Percentiles rank a stretch among this genome's conserved stretches.
These are phyloP conservation scores for Nephotettix cincticeps DNA, from an alignment of 1,140 invertebrate genomes.

Conservation along the genomic window DNA sequence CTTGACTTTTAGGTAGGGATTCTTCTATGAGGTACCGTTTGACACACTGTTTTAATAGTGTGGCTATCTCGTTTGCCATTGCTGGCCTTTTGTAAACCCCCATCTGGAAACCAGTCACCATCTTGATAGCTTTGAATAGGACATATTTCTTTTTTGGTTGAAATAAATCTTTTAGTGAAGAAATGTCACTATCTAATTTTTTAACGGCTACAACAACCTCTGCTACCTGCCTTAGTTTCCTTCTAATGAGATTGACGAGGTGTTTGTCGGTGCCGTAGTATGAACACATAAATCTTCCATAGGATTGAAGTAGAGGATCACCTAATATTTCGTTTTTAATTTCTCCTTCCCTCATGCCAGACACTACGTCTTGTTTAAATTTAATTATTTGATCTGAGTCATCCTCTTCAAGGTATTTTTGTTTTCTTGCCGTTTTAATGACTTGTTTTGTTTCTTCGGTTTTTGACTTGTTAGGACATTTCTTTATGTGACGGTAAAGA, in stretches of 20 bases:
- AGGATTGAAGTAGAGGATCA: background rate
- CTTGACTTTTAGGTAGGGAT: background rate
- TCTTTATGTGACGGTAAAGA: constrained; percentile 4
- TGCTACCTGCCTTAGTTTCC: background rate
- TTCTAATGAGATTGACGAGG: background rate
- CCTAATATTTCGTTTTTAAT: background rate
- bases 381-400: background rate
- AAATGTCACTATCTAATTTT: background rate
- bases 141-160: background rate
- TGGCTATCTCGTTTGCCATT: constrained; percentile 9
- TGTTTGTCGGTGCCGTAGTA: constrained; percentile 4
- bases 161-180: background rate
- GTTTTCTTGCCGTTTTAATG: background rate
- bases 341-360: constrained; percentile 3
- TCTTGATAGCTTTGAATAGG: background rate
- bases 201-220: background rate
- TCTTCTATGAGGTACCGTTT: background rate
- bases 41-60: background rate
- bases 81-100: background rate
- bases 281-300: background rate
- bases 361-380: background rate
- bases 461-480: background rate
- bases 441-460: background rate
- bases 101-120: background rate
- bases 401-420: background rate